phyloP scores from a whole-genome alignment of 2,113 vertebrate genomes.

The Myiagra hebetior region DNA sequence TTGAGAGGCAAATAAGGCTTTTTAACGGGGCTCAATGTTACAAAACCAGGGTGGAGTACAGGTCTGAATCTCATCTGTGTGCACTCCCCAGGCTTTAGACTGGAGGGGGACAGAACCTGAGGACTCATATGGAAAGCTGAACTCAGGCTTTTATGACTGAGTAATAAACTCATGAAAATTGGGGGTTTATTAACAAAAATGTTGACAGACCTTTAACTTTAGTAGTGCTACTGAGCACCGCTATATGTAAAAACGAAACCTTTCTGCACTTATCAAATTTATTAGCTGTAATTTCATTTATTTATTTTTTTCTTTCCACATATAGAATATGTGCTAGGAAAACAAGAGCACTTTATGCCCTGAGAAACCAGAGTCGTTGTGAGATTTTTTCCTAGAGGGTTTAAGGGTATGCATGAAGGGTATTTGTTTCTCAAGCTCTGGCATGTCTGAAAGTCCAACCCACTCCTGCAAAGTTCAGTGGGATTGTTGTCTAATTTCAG shows the following conservation, averaged over 20 bases:
- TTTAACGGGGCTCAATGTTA: neutral
- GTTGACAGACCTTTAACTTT: slow-evolving; percentile 37
- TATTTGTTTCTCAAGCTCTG: slow-evolving; percentile 10
- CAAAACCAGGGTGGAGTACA: neutral
- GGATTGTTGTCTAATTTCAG: slow-evolving; percentile 20
- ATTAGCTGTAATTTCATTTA: slow-evolving; percentile 19
- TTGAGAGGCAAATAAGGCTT: neutral
- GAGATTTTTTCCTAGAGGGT: neutral
- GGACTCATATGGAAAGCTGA: neutral
- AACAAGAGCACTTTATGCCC: slow-evolving; percentile 39
- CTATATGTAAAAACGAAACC: neutral
- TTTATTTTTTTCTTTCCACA: neutral
- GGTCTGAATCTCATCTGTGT: neutral
- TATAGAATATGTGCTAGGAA: slow-evolving; percentile 3
- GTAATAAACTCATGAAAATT: slow-evolving; percentile 10
- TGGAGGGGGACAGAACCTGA: neutral
- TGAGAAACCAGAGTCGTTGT: neutral
- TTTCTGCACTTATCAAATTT: slow-evolving; percentile 27
- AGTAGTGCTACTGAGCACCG: neutral
- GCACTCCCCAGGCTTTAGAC: neutral
- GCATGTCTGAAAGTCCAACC: neutral
- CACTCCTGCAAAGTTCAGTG: slow-evolving; percentile 11
- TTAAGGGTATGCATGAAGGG: neutral
- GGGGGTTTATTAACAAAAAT: slow-evolving; percentile 27
- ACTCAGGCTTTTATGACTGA: neutral